Base-by-base conservation (phyloP, 2,797 vertebrate genomes). In the Rallus crepitans region DNA sequence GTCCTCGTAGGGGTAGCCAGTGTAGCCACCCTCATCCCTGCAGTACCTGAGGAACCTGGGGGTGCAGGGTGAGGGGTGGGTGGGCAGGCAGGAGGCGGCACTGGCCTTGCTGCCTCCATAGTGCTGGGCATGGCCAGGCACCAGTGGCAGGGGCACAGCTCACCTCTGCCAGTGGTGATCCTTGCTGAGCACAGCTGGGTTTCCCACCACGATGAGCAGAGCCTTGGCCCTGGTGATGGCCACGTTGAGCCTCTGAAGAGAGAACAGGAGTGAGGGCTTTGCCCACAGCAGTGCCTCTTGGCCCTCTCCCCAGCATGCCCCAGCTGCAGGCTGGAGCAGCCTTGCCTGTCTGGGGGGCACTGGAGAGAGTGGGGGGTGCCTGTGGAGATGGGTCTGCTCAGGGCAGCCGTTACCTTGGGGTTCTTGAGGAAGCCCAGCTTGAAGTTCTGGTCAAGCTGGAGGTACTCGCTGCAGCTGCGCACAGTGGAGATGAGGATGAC, bases 201-300 rank as follows among this genome's bases (percentile, higher is more conserved):
- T 99, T 81, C 99, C 99, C 95, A 99, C 98, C 77, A 99, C 96
- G 5, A 99, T 99, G 94, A 99, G 97, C 93, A 99, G 96, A 61
- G 99, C 97, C 97, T 99, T 99, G 85, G 99, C 99, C 96, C 99
- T 98, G 53, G 99, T 99, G 96, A 99, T 92, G 28, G 99, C 99
- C 94, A 99, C 99, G 4, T 99, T 99, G 94, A 99, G 98, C 96
- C 99, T 98, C 99, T 99, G 97, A 33, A 35, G 42, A 73, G 37
- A 48, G 92, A 93, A 76, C 9, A 37, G 21, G 30, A n/a, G 30
- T 6, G 23, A 76, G 81, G 42, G 24, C 9, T 52, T 82, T 7
- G 40, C 56, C 24, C 15, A 20, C 19, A 30, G 61, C 33, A 72
- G 31, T 8, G 1, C 7, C 30, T 37, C 53, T 9, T 5, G 0